A percentile compares a stretch with the other conserved stretches of the same genome.
Evolutionary conservation across 2,797 vertebrate species (phyloP).

Genomic region (Siniperca undulata): DNA sequence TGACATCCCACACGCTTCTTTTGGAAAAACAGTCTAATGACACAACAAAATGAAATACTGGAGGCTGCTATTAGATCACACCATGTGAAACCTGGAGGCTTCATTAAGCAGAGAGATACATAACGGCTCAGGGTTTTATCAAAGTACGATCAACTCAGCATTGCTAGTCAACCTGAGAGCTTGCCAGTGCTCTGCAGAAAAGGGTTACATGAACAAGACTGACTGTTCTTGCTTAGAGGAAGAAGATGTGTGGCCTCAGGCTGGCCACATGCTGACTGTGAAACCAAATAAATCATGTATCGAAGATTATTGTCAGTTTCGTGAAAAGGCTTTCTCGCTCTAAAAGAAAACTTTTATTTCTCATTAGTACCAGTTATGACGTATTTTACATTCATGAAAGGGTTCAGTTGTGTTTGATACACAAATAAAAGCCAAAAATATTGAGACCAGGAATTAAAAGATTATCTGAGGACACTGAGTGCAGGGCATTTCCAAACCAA

Average conservation of each 20-base stretch:
- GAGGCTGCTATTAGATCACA: neutral
- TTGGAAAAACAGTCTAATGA: neutral
- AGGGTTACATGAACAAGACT: neutral
- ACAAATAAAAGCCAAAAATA: neutral
- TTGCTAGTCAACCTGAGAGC: neutral
- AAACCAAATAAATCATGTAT: constrained; percentile 6
- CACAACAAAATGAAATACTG: neutral
- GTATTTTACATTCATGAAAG: constrained; percentile 8
- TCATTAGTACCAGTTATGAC: constrained; percentile 17
- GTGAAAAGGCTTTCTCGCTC: neutral
- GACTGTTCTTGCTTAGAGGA: neutral
- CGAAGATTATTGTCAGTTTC: neutral
- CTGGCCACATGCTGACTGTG: neutral
- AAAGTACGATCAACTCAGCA: neutral
- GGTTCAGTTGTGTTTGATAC: constrained; percentile 7
- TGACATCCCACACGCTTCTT: neutral
- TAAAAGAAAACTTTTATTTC: neutral
- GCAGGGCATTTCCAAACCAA: neutral
- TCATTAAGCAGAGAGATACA: neutral
- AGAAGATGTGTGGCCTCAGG: neutral
- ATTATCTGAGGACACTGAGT: neutral
- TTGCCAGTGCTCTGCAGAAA: neutral
- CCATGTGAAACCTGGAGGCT: neutral
- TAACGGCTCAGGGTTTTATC: neutral
- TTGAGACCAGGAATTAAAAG: neutral